A percentile compares a stretch with the other conserved stretches of the same genome.
phyloP scores from a whole-genome alignment of 2,888 invertebrate genomes.

The Xylocampa areola region DNA sequence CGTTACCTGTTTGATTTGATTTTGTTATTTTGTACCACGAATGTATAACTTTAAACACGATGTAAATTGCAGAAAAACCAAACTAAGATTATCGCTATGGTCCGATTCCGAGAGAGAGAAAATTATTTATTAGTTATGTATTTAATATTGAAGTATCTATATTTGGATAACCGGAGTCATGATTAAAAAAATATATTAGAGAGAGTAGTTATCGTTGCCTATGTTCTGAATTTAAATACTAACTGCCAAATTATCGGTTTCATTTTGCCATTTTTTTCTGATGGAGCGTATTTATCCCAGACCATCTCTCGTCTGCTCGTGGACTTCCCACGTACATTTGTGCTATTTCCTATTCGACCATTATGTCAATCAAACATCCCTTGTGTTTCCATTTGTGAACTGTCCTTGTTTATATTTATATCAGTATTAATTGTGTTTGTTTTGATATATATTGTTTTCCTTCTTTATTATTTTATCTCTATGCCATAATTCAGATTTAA shows the following conservation, averaged over 20 bases:
- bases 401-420: constrained; percentile 69
- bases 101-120: too few relatives aligned
- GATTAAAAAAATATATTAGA: constrained; percentile 7
- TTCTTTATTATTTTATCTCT: constrained; percentile 2
- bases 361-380: constrained; percentile 63
- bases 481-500: too few relatives aligned
- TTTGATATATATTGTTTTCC: constrained; percentile 14
- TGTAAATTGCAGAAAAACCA: too few relatives aligned
- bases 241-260: constrained; percentile 59
- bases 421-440: constrained; percentile 54
- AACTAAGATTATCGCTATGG: too few relatives aligned
- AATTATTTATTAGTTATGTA: not conserved
- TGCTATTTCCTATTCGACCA: constrained; percentile 68
- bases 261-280: constrained; percentile 64
- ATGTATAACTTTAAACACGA: too few relatives aligned
- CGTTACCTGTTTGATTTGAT: constrained; percentile 9
- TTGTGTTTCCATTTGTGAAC: constrained; percentile 65
- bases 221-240: constrained; percentile 53
- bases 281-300: constrained; percentile 39
- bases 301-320: constrained; percentile 56
- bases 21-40: constrained; percentile 9
- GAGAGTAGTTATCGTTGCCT: constrained; percentile 12
- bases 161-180: not conserved
- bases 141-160: not conserved
- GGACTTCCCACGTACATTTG: constrained; percentile 73